Base-by-base conservation (phyloP, 2,113 vertebrate genomes). In the Centropus bengalensis region DNA sequence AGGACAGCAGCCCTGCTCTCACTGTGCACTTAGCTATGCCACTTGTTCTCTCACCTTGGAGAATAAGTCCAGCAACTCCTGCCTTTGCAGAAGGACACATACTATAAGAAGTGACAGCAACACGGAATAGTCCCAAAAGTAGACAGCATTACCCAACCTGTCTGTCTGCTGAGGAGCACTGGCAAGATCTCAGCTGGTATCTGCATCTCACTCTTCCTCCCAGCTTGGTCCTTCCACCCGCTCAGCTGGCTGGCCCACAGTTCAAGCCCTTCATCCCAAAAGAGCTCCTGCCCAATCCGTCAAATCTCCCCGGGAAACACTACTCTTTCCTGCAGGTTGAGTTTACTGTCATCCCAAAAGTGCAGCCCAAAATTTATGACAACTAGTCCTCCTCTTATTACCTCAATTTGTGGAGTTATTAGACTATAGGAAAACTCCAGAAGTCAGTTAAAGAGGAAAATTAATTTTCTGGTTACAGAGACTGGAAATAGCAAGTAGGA, bases 401-500 rank as follows among this genome's bases (percentile, higher is more conserved):
- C 67, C 21, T 82, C 28, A 42, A 19, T 47, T 88, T 63, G 78
- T 82, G 27, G n/a, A 51, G 28, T 77, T 87, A 80, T 49, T 85
- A 73, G 51, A 66, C 59, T 63, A 5, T 5, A 58, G 60, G 59
- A 92, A 89, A 92, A 68, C 14, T 82, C 44, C 81, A 89, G 42
- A 70, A 89, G 59, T 70, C 51, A 55, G 40, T 88, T 91, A 76
- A 85, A 82, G 42, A 73, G 26, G 45, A 87, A 95, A 77, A 95
- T 87, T 89, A 87, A 82, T 92, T 91, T 85, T 92, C 74, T 91
- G n/a, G 68, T 94, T 89, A 73, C 26, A 69, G 63, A 54, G 44
- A 42, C 14, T 96, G 33, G 63, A 94, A 92, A 89, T 69, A 62
- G 66, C 77, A 96, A 85, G 59, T 66, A 49, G 59, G 82, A 82